Percentiles rank a stretch among this genome's conserved stretches.
Conservation (phyloP, 2,888 invertebrate species). For the Camptogramma bilineatum region DNA sequence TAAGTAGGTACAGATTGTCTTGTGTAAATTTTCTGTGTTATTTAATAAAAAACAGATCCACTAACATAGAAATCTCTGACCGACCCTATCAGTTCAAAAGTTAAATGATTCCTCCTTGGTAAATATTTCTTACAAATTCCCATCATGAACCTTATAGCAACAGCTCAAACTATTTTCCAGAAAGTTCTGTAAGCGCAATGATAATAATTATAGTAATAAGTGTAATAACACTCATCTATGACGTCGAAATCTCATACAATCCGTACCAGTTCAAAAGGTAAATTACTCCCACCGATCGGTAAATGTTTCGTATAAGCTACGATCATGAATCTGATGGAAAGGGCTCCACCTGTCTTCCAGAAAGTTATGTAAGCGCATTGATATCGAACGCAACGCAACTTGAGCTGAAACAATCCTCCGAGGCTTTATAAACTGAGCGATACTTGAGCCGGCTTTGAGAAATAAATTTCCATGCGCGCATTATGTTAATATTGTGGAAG, state of each 20-base stretch:
- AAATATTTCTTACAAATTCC: no score
- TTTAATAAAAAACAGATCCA: no score
- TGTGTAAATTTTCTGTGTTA: no score
- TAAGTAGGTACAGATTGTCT: no score
- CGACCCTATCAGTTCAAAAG: no score
- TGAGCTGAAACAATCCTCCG: slow-evolving; percentile 69
- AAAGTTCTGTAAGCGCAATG: no score
- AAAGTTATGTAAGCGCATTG: slow-evolving; percentile 38
- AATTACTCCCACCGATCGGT: not conserved
- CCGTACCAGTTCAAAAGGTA: not conserved
- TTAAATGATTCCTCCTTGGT: no score
- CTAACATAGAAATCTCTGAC: no score
- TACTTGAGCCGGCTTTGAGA: slow-evolving; percentile 44
- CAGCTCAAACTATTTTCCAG: no score
- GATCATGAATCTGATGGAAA: slow-evolving; percentile 6
- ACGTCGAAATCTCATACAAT: not conserved
- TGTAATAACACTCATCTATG: no score
- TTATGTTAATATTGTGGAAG: slow-evolving; percentile 30
- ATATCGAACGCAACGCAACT: slow-evolving; percentile 37
- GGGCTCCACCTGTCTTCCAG: slow-evolving; percentile 25
- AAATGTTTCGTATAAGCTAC: not conserved
- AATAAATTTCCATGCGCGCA: slow-evolving; percentile 46
- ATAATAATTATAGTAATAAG: no score
- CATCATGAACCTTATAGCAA: no score
- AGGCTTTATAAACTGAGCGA: slow-evolving; percentile 47